These are phyloP conservation scores for Uria lomvia DNA, from an alignment of 2,113 vertebrate genomes.

Conservation along the genomic window DNA sequence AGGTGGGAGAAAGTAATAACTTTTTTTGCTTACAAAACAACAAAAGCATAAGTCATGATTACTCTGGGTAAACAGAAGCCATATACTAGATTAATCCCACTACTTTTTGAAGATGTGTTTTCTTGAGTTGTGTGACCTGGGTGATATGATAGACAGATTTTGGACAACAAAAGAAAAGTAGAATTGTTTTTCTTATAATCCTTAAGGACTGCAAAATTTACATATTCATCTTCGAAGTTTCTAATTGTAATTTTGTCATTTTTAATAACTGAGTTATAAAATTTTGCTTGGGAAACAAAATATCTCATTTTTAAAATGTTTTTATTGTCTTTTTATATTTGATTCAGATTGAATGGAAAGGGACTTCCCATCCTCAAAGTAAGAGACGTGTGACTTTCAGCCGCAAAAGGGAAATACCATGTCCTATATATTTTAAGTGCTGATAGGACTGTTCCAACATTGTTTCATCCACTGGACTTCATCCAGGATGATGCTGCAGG, in stretches of 20 bases:
- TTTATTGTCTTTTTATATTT: background rate
- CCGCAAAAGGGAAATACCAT: background rate
- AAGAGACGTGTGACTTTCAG: background rate
- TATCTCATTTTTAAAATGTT: background rate
- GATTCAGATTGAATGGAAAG: background rate
- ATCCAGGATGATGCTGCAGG: conserved; percentile 4
- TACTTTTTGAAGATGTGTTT: background rate
- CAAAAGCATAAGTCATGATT: background rate
- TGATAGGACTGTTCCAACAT: background rate
- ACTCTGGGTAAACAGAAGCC: background rate
- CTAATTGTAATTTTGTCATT: background rate
- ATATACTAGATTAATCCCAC: background rate
- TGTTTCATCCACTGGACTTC: conserved; percentile 3
- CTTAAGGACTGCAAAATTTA: background rate
- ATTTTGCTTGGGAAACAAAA: background rate
- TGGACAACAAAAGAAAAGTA: background rate
- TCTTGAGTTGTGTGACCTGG: background rate
- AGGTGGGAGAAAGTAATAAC: background rate
- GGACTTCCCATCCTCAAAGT: background rate
- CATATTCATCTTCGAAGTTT: background rate
- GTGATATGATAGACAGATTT: background rate
- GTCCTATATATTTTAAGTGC: background rate
- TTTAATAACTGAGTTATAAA: background rate
- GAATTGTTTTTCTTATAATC: background rate
- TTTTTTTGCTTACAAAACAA: background rate